Conservation (phyloP, 2,797 vertebrate species). For the Malurus splendens region DNA sequence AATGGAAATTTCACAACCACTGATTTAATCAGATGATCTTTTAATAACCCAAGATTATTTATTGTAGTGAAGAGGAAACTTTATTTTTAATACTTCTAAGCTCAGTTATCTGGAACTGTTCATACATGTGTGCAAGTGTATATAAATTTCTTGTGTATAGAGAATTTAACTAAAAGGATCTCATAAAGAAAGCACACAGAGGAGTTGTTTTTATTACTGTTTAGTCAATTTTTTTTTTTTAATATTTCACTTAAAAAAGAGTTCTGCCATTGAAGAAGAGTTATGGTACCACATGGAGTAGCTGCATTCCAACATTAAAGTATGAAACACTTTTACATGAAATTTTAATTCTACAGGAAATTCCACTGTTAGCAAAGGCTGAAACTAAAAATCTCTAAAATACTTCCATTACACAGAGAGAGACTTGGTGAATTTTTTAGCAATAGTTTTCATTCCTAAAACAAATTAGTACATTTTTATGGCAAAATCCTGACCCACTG, state of each 20-base stretch:
- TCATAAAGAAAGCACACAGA: background rate
- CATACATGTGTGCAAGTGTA: accelerated
- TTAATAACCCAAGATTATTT: background rate
- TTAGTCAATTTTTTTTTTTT: background rate
- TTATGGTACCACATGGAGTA: background rate
- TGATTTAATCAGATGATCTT: background rate
- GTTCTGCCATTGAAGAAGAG: background rate
- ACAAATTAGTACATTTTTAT: background rate
- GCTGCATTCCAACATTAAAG: background rate
- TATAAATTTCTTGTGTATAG: background rate
- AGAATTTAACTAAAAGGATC: background rate
- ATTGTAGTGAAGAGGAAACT: background rate
- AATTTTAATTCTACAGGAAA: background rate
- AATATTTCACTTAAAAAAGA: background rate
- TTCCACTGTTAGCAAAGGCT: background rate
- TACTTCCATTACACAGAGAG: background rate
- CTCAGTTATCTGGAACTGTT: background rate
- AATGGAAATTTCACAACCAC: background rate
- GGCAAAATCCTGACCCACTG: background rate
- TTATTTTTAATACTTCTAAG: background rate
- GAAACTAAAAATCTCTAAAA: background rate
- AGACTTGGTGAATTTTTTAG: background rate
- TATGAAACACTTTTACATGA: background rate
- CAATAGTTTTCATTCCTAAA: background rate
- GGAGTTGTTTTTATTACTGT: background rate